Evolutionary conservation across 2,113 vertebrate genomes (phyloP), one percentile per base, ranked within the genome.

Genomic region (Hydrochoerus hydrochaeris): DNA sequence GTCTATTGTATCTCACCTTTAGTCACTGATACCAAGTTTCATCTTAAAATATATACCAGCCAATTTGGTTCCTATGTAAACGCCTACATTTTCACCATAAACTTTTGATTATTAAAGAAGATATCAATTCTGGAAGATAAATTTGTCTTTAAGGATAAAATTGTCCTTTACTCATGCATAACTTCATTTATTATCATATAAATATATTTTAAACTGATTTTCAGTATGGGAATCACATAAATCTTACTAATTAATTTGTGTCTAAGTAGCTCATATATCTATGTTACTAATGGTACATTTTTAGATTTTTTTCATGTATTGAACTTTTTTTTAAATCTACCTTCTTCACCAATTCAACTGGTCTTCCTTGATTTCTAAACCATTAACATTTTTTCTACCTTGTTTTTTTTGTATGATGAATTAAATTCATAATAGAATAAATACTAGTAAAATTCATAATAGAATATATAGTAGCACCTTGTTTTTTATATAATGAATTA

Each of bases 141-240:
- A 65, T 81, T 77, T 89, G 0, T 16, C 46, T 63, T 65, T 62
- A 54, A 52, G 46, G n/a, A n/a, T 49, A 57, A 14, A 58, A 38
- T 80, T 69, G 3, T 22, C 26, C 10, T 52, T 57, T 85, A 17
- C 28, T 69, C 46, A 19, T 65, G 30, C 0, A 22, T 85, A 10
- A 87, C 52, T 94, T 83, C 32, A 95, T 16, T 0, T 67, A 98
- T 87, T 57, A 13, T 16, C 54, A 90, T 5, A 65, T 35, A n/a
- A 28, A 65, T 7, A 41, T 7, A n/a, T 12, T 95, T 94, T 95
- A 85, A 7, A 22, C 6, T 96, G 46, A 94, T 97, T 97, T 69
- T 38, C 38, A 58, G 4, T 62, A 90, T 84, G 46, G 54, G 83
- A 93, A 44, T 78, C 95, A 67, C 30, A 93, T 91, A 57, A 90